Percentiles rank a stretch among this genome's conserved stretches.
phyloP scores from a whole-genome alignment of 2,888 invertebrate species.

The Synergus japonicus region DNA sequence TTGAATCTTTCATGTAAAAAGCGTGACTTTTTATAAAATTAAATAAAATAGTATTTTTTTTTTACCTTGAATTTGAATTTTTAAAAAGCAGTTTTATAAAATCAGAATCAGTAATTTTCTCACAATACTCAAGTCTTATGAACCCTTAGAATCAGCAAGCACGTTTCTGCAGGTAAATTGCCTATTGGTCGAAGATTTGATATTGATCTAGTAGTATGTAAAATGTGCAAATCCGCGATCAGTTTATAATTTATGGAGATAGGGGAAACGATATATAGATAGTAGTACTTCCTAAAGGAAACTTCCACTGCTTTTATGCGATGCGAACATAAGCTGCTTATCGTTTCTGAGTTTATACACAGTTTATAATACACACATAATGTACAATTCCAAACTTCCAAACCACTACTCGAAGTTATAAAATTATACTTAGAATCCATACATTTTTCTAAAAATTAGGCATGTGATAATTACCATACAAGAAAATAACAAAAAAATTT shows the following conservation, averaged over 20 bases:
- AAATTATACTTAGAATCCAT: background rate
- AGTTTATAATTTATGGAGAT: conserved; percentile 32
- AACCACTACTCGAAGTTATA: background rate
- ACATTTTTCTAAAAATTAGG: conserved; percentile 1
- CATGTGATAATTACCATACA: background rate
- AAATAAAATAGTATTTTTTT: too few species aligned
- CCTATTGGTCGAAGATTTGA: conserved; percentile 28
- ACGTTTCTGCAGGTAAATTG: conserved; percentile 2
- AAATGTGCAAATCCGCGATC: conserved; percentile 25
- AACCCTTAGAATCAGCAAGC: background rate
- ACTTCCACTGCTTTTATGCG: conserved; percentile 21
- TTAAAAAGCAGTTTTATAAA: background rate
- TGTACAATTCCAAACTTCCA: background rate
- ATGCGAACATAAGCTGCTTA: conserved; percentile 17
- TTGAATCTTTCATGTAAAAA: too few species aligned
- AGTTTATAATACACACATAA: conserved; percentile 19
- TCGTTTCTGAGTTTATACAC: conserved; percentile 18
- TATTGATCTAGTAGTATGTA: conserved; percentile 10
- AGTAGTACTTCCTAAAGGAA: too few species aligned
- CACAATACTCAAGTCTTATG: background rate
- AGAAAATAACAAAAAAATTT: too few species aligned
- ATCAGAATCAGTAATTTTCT: background rate
- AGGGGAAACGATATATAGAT: conserved; percentile 10
- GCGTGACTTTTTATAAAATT: too few species aligned
- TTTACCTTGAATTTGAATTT: background rate